Base-by-base conservation (phyloP, 1,140 invertebrate genomes). In the Lamellibrachia luymesi region DNA sequence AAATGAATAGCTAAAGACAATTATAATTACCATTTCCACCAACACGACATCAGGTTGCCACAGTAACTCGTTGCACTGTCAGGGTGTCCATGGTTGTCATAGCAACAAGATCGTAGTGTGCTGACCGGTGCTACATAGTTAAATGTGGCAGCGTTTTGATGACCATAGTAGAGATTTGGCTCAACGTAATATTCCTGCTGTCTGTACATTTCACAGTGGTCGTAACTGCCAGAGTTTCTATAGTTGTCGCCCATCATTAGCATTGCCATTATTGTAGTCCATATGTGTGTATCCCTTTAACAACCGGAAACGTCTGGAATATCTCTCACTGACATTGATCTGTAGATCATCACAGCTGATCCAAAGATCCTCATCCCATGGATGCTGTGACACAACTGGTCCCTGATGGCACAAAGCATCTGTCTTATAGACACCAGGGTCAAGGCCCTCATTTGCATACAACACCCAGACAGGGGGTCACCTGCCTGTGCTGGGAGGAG, bases 11-110 rank as follows among this genome's bases (percentile, higher is more conserved):
- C 6, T 56, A 6, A 56, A 56, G 17, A 56, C 6, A 80, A 80
- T 80, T 17, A 80, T 80, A 80, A 80, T 80, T 80, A 80, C 64
- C 64, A 80, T 80, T 80, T 80, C 64, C 64, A 80, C 64, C 64
- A 80, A 80, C 64, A 80, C 25, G 64, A 80, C 64, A 80, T 80
- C 64, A 80, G 0, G 17, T 80, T 80, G 13, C 64, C 64, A 22
- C 25, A 22, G 13, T 80, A 80, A 80, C 4, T 80, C 25, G 64
- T 22, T 80, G 64, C 64, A 17, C 25, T 80, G 64, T 80, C 64
- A 80, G 2, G 13, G 13, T 80, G 64, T 80, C 64, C 64, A 22
- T 80, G 25, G 64, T 6, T 80, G 8, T 80, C 64, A 80, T 80
- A 80, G 64, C 64, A 80, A 80, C 64, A 80, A 10, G 64, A 80